These are phyloP conservation scores for Austrolebias charrua DNA, from an alignment of 2,797 vertebrate species.

Conservation along the genomic window DNA sequence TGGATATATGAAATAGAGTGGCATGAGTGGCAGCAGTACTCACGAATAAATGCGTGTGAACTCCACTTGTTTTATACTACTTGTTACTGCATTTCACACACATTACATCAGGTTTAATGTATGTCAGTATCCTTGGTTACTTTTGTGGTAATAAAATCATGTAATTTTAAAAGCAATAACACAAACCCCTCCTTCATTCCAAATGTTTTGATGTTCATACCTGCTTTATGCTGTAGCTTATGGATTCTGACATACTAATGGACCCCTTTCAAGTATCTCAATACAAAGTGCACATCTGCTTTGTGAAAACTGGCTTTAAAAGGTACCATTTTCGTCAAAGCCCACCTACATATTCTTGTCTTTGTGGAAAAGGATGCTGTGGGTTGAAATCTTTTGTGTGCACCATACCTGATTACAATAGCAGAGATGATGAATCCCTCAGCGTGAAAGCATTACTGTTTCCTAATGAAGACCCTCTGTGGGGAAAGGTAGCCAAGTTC, in stretches of 20 bases:
- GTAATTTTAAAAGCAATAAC: slow-evolving; percentile 6
- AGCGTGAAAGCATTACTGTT: slow-evolving; percentile 59
- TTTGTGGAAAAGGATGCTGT: slow-evolving; percentile 42
- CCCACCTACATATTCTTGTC: slow-evolving; percentile 49
- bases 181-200: slow-evolving; percentile 11
- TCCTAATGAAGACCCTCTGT: slow-evolving; percentile 74
- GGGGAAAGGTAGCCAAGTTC: slow-evolving; percentile 53
- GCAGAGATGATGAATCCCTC: slow-evolving; percentile 65
- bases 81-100: slow-evolving; percentile 1
- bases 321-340: slow-evolving; percentile 41
- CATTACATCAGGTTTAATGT: slow-evolving; percentile 5
- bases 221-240: slow-evolving; percentile 29
- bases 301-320: slow-evolving; percentile 49
- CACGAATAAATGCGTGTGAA: background rate
- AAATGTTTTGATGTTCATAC: slow-evolving; percentile 26
- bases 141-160: slow-evolving; percentile 6
- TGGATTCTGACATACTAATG: slow-evolving; percentile 22
- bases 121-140: slow-evolving; percentile 7
- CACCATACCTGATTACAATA: slow-evolving; percentile 61
- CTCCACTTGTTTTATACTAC: slow-evolving; percentile 4
- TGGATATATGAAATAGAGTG: background rate
- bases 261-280: slow-evolving; percentile 40
- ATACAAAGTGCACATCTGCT: slow-evolving; percentile 45
- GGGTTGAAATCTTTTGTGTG: slow-evolving; percentile 56
- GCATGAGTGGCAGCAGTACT: background rate